Evolutionary conservation across 2,888 invertebrate species (phyloP).

Genomic region (Zeuzera pyrina): DNA sequence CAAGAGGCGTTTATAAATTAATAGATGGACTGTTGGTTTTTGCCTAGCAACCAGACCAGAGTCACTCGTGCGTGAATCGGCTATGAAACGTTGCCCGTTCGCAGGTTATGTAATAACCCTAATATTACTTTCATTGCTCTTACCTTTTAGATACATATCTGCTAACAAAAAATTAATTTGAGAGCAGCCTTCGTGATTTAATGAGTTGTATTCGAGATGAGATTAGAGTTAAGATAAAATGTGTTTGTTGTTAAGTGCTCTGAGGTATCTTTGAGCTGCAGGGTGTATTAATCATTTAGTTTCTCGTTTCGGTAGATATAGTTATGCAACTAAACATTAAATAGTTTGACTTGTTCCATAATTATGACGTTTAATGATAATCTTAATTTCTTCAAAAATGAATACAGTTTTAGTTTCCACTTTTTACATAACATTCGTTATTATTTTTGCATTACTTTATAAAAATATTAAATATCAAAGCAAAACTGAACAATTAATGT

Average conservation of each 20-base stretch:
- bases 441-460: too few relatives aligned
- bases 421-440: too few relatives aligned
- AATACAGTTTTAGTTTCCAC: too few relatives aligned
- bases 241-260: slow-evolving; percentile 14
- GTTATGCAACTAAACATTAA: too few relatives aligned
- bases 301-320: slow-evolving; percentile 14
- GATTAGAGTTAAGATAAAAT: slow-evolving; percentile 19
- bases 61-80: slow-evolving; percentile 41
- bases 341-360: too few relatives aligned
- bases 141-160: slow-evolving; percentile 27
- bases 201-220: slow-evolving; percentile 12
- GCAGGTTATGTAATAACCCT: slow-evolving; percentile 25
- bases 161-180: slow-evolving; percentile 27
- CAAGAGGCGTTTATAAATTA: slow-evolving; percentile 11
- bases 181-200: slow-evolving; percentile 15
- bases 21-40: slow-evolving; percentile 22
- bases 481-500: too few relatives aligned
- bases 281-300: slow-evolving; percentile 6
- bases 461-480: too few relatives aligned
- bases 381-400: too few relatives aligned
- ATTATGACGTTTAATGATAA: too few relatives aligned
- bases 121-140: slow-evolving; percentile 19
- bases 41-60: slow-evolving; percentile 19
- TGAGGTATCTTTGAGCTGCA: slow-evolving; percentile 1
- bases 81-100: slow-evolving; percentile 26